These are phyloP conservation scores for Phacellophora camtschatica DNA, from an alignment of 30 jellyfish, hydroid and myxozoan genomes.

Conservation along the genomic window DNA sequence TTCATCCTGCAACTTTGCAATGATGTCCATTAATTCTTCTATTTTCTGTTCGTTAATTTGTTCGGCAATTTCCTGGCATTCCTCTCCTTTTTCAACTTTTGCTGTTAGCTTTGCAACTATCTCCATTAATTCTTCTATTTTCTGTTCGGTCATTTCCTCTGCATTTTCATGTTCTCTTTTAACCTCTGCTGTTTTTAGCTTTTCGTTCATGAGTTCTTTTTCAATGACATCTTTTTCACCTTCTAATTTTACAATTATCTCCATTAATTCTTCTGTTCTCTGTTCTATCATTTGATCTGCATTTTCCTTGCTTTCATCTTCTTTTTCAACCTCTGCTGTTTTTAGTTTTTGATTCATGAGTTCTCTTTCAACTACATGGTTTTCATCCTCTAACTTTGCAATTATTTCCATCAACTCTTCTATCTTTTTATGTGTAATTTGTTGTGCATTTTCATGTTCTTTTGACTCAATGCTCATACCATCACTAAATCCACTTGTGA, in stretches of 20 bases:
- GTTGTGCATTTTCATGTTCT: not conserved
- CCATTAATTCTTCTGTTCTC: not conserved
- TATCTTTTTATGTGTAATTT: not conserved
- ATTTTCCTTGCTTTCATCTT: not conserved
- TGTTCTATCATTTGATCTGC: not conserved
- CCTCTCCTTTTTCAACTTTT: conserved; percentile 14
- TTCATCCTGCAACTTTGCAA: not conserved
- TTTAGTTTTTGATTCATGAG: not conserved
- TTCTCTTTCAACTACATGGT: not conserved
- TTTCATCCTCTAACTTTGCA: not conserved
- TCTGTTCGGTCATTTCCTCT: not conserved
- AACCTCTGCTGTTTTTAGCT: not conserved
- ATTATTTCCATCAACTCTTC: not conserved
- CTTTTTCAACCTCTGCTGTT: not conserved
- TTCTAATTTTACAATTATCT: no score
- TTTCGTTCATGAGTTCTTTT: not conserved
- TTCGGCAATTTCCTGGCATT: not conserved
- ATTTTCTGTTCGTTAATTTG: no score
- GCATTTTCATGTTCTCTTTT: not conserved
- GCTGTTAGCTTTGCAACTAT: not conserved
- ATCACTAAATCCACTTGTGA: conserved; percentile 51
- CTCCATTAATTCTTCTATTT: not conserved
- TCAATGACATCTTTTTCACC: not conserved
- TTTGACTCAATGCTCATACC: not conserved
- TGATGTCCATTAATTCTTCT: no score